Base-by-base conservation (phyloP, 1,140 invertebrate genomes). In the Scaptomyza pallida region DNA sequence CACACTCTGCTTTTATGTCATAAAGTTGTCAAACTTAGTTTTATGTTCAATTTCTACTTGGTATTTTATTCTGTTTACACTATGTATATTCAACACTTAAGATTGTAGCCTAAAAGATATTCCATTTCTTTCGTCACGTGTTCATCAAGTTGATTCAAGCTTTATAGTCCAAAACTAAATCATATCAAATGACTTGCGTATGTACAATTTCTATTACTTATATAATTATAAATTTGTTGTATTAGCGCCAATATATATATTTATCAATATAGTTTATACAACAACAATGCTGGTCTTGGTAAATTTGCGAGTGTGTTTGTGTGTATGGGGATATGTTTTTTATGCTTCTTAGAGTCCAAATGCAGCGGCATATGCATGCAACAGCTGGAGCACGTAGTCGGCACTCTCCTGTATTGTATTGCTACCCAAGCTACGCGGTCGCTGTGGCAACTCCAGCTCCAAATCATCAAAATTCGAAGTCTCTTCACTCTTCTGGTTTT, bases 161-260 rank as follows among this genome's bases (percentile, higher is more conserved):
- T 35, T 61, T 71, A 15, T 61, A 56, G 23, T 78, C 35, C 35
- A 45, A 43, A 37, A 59, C 56, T 70, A 80, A 80, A 88, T 85
- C 81, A 85, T 88, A 88, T 85, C 81, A 86, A 85, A 85, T 86
- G 81, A 85, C 77, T 85, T 81, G 48, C 48, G 37, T 85, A 85
- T 85, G 75, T 85, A 85, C 81, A 85, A 6, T 48, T 73, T 30
- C 47, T 41, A 12, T 21, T 21, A 16, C 8, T 19, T 47, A 50
- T 12, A 52, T 37, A 37, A 5, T 43, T n/a, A n/a, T n/a, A n/a
- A n/a, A 59, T 55, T 44, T 17, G 37, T 43, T 45, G 33, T 37
- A 37, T 21, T 68, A 47, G 54, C 40, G 17, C 60, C 52, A 40
- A 57, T 47, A 37, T 16, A 51, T 9, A 30, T 26, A 1, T 21